phyloP scores from a whole-genome alignment of 2,113 vertebrate genomes.

The Fregata magnificens region DNA sequence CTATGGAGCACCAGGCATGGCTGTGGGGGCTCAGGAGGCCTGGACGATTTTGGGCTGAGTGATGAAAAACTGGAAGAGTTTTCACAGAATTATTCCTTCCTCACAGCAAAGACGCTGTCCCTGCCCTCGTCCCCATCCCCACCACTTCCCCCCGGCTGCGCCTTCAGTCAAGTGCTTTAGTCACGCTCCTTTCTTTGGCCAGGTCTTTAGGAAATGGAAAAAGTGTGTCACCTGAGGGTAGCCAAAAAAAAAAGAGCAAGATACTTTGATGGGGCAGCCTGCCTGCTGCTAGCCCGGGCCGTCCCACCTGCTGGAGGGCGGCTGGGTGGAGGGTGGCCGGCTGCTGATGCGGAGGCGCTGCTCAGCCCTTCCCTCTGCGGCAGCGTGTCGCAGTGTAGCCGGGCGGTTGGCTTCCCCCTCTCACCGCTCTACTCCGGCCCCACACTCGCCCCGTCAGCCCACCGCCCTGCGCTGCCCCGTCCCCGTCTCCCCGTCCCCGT shows the following conservation, averaged over 20 bases:
- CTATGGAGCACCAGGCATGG: background rate
- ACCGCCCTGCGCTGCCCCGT: background rate
- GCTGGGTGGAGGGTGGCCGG: background rate
- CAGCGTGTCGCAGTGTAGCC: accelerated
- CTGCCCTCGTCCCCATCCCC: accelerated
- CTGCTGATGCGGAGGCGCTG: background rate
- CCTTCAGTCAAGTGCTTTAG: background rate
- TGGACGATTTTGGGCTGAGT: background rate
- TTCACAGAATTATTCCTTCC: background rate
- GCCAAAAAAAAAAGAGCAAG: background rate
- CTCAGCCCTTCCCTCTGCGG: background rate
- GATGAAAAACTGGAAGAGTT: background rate
- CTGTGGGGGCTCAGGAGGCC: background rate
- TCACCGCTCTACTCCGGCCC: background rate
- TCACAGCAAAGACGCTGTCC: background rate
- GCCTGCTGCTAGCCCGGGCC: background rate
- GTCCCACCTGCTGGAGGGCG: background rate
- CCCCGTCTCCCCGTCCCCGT: accelerated
- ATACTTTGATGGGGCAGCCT: accelerated
- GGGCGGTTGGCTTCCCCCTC: background rate
- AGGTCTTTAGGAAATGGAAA: background rate
- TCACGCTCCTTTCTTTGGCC: background rate
- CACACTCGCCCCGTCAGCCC: too few species aligned
- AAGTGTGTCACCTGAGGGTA: background rate
- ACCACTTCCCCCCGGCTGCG: accelerated